A percentile compares a stretch with the other conserved stretches of the same genome.
Evolutionary conservation across 2,797 vertebrate species (phyloP).

Genomic region (Huso huso): DNA sequence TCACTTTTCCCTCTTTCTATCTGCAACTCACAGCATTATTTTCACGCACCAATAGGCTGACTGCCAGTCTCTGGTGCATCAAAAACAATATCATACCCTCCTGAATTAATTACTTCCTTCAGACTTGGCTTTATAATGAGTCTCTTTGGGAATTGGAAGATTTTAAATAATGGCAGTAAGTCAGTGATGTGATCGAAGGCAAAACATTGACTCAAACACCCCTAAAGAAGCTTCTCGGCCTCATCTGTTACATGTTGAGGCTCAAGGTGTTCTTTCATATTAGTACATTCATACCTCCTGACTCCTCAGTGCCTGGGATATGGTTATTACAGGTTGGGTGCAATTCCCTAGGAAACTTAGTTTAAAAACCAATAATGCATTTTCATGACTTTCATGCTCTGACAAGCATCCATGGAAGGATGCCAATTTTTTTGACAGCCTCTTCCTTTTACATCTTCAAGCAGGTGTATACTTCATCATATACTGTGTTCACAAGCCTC

Average conservation of each 20-base stretch:
- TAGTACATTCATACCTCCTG: constrained; percentile 10
- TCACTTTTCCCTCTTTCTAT: constrained; percentile 26
- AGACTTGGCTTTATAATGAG: constrained; percentile 61
- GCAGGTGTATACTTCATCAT: background rate
- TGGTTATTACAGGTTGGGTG: background rate
- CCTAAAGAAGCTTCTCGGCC: no score
- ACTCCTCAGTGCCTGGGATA: background rate
- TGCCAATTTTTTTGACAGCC: background rate
- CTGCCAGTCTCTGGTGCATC: constrained; percentile 48
- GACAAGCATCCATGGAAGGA: background rate
- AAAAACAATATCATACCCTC: constrained; percentile 59
- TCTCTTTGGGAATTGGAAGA: constrained; percentile 54
- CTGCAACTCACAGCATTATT: constrained; percentile 32
- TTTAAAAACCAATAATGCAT: background rate
- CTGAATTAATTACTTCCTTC: constrained; percentile 59
- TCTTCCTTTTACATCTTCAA: background rate
- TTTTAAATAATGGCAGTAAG: constrained; percentile 38
- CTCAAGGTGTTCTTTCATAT: constrained; percentile 12
- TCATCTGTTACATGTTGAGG: constrained; percentile 30
- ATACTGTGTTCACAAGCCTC: background rate
- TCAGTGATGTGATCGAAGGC: constrained; percentile 9
- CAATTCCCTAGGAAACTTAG: background rate
- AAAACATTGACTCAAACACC: no score
- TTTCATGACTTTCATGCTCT: background rate
- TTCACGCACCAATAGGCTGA: constrained; percentile 34